Conservation (phyloP, 2,888 invertebrate genomes). For the Acronicta leporina region DNA sequence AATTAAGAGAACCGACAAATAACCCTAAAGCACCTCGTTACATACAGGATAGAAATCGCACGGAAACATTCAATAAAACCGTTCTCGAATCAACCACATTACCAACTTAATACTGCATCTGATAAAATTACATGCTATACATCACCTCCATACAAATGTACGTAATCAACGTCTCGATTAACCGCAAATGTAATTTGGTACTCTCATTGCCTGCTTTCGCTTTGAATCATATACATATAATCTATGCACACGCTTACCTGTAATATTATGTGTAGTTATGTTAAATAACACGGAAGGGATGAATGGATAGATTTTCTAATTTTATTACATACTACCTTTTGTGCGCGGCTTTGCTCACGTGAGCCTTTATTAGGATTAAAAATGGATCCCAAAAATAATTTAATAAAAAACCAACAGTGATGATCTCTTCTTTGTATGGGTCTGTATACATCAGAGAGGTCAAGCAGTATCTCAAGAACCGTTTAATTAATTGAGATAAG, state of each 20-base stretch:
- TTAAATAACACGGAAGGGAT: conserved; percentile 28
- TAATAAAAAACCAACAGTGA: no score
- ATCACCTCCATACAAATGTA: conserved; percentile 15
- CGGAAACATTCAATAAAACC: conserved; percentile 55
- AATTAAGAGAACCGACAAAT: conserved; percentile 27
- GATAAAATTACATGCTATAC: conserved; percentile 12
- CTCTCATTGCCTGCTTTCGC: conserved; percentile 44
- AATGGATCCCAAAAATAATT: no score
- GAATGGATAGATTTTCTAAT: conserved; percentile 17
- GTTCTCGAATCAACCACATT: conserved; percentile 39
- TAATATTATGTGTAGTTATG: conserved; percentile 29
- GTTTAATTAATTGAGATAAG: no score
- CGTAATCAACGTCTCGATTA: conserved; percentile 8
- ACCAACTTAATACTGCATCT: conserved; percentile 19
- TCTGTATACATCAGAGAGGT: no score
- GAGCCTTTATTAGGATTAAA: no score
- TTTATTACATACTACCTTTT: conserved; percentile 7
- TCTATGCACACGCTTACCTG: conserved; percentile 35
- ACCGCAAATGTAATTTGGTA: conserved; percentile 44
- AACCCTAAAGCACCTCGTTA: conserved; percentile 31
- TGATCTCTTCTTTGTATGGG: no score
- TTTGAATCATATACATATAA: conserved; percentile 40
- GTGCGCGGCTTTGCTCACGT: no score
- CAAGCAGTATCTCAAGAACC: no score
- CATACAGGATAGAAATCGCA: conserved; percentile 61